Base-by-base conservation (phyloP, 1,140 invertebrate species). In the Plectrocnemia conspersa region DNA sequence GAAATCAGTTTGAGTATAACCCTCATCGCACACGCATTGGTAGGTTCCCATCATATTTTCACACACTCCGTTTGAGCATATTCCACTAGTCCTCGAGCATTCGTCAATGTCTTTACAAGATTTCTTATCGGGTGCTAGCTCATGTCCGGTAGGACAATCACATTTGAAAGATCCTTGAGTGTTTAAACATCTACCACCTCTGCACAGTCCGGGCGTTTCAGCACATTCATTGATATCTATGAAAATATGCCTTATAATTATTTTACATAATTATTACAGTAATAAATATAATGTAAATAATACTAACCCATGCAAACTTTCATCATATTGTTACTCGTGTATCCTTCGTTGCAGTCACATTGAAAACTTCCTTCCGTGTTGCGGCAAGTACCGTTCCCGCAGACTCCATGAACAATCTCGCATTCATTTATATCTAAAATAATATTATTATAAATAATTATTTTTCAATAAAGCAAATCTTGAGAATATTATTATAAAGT, bases 1-100 rank as follows among this genome's bases (percentile, higher is more conserved):
- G n/a, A 77, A 71, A 2, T 70, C 70, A 6, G 67, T 67, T 62
- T 76, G 86, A 33, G 82, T 77, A 64, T 87, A 89, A 0, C 88
- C 88, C 45, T 86, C 83, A 64, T 89, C 85, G 66, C 92, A 95
- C 33, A 85, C 81, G 68, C 91, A 94, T 64, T 88, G 85, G 68
- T 90, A 94, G 1, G 88, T 89, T 7, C 90, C 90, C 77, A 88
- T 85, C 69, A 83, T 84, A 63, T 95, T 94, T 66, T 91, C 85
- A 66, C 89, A 92, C 2, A 88, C 83, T 2, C 87, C 87, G 69
- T 91, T 89, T 7, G 86, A 88, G 65, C 88, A 91, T 23, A 91
- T 89, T 6, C 86, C 87, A 54, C 85, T 88, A 0, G 85, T 88
- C 42, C 84, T 75, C n/a, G 84, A 88, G 71, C 89, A 91, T 67